Evolutionary conservation across 1,140 invertebrate species (phyloP).

Genomic region (Sesamia nonagrioides): DNA sequence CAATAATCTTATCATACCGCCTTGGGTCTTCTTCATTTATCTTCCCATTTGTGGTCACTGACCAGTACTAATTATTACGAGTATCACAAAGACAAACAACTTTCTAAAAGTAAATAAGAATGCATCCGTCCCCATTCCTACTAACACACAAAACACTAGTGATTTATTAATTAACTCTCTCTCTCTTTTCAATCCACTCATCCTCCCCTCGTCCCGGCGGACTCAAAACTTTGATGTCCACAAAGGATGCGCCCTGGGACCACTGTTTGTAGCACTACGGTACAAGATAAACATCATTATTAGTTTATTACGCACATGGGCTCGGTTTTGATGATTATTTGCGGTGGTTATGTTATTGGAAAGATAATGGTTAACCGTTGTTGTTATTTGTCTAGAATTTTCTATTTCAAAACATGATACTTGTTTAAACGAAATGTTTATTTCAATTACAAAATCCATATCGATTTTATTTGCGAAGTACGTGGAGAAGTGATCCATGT

Average conservation of each 20-base stretch:
- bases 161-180: conserved; percentile 47
- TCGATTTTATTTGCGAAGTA: too few relatives aligned
- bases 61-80: too few relatives aligned
- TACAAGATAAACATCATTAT: conserved; percentile 44
- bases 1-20: too few relatives aligned
- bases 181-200: conserved; percentile 38
- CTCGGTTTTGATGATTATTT: neutral
- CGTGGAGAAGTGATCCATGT: too few relatives aligned
- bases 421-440: too few relatives aligned
- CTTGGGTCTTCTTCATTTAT: too few relatives aligned
- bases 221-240: conserved; percentile 38
- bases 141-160: conserved; percentile 13
- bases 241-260: conserved; percentile 35
- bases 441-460: too few relatives aligned
- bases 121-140: too few relatives aligned
- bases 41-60: too few relatives aligned
- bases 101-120: neutral
- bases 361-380: neutral
- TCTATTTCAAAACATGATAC: too few relatives aligned
- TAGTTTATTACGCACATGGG: conserved; percentile 42
- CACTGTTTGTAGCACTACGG: conserved; percentile 25
- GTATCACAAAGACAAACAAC: neutral
- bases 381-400: neutral
- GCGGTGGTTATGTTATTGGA: conserved; percentile 11
- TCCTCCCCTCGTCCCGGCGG: conserved; percentile 12